Evolutionary conservation across 2,888 invertebrate genomes (phyloP), one percentile per base, ranked within the genome.

Genomic region (Dynastes maya): DNA sequence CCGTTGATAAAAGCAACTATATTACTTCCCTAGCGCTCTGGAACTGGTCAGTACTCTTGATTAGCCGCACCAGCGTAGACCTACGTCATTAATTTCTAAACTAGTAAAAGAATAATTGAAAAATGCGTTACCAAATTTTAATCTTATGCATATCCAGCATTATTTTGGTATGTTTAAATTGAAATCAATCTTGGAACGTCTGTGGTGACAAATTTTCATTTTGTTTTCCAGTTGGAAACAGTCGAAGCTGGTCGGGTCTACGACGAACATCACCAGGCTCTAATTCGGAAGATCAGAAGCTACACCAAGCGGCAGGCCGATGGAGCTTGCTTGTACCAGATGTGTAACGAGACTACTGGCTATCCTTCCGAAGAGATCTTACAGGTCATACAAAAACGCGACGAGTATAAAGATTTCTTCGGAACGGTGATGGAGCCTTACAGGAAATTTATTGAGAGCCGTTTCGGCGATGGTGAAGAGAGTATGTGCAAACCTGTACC

Each of bases 371-470:
- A 78, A 2, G 51, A 58, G 13, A 78, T 81, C 27, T 64, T 53
- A 61, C 22, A 45, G 27, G 53, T 80, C 3, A 67, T 80, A 8
- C 53, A 77, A 11, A 72, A 78, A 51, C 53, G 72, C n/a, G 16
- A 51, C 6, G 75, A 63, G 29, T 63, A 78, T 4, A 67, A 76
- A 22, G 64, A 77, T 9, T 78, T 78, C 27, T 81, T 81, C 53
- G 81, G 81, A 27, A 75, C 79, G n/a, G 58, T 81, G 9, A 78
- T 81, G 22, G 75, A 67, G 51, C 80, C 81, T 6, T 51, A 68
- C 11, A 71, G 76, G 22, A 8, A 13, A 6, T 40, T 32, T 9
- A 29, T 71, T n/a, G 13, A 27, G n/a, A 58, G 27, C 16, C 74
- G 64, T 27, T 58, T 61, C 55, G 29, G 3, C 29, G 32, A 13